Evolutionary conservation across 2,113 vertebrate genomes (phyloP).

Genomic region (Neolamprologus brichardi): DNA sequence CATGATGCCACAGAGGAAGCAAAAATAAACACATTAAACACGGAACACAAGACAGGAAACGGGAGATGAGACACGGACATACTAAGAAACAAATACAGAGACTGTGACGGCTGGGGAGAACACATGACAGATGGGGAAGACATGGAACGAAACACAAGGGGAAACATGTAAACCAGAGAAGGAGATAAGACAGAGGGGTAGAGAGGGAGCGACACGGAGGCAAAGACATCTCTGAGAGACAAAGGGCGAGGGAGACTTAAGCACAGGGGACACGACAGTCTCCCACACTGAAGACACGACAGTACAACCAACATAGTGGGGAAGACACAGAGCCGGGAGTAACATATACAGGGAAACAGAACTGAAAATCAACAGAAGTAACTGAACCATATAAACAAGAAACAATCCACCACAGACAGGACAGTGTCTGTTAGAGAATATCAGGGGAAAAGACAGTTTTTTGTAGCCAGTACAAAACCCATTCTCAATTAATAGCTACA

Average conservation of each 20-base stretch:
- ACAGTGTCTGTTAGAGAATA: not conserved
- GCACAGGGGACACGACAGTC: not conserved
- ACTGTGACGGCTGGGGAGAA: not conserved
- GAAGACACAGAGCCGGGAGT: fast-evolving
- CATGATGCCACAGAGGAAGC: not conserved
- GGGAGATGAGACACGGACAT: not conserved
- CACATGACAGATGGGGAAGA: not conserved
- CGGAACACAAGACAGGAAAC: not conserved
- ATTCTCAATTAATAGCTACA: not conserved
- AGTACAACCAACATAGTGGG: not conserved
- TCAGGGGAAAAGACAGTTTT: not conserved
- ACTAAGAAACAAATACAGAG: not conserved
- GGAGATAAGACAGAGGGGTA: not conserved
- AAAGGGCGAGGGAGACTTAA: not conserved
- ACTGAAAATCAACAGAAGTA: fast-evolving
- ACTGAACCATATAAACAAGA: not conserved
- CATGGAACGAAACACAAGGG: not conserved
- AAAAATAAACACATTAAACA: not conserved
- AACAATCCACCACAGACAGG: fast-evolving
- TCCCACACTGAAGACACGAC: not conserved
- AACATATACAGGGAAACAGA: fast-evolving
- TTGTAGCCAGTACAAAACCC: not conserved
- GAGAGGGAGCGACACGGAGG: not conserved
- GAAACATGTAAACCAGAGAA: not conserved
- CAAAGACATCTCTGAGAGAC: not conserved